Evolutionary conservation across 53 echinoderm and acorn worm genomes (phyloP), one percentile per base, ranked within the genome.

Genomic region (Astropecten irregularis): DNA sequence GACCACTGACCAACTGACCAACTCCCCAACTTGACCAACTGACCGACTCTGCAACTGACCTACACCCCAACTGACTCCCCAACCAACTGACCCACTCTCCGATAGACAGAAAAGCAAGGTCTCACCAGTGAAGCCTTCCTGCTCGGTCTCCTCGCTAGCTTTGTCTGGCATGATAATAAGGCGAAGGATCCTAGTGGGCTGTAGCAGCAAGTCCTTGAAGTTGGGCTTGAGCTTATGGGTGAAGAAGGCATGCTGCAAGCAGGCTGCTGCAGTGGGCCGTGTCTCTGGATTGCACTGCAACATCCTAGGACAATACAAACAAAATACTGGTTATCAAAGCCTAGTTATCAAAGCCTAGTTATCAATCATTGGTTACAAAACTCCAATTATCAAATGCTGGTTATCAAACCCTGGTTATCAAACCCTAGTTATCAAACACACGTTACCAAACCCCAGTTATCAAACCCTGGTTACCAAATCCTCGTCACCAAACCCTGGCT

Each of bases 191-290:
- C 95, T 85, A 16, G 92, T 95, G 6, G 95, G 95, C 23, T 91
- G 77, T 53, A 92, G 85, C 39, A 92, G 54, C 7, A 89, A 50
- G 49, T 90, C 95, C 73, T 86, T 86, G 70, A 84, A 86, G 40
- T 85, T 92, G 48, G 95, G 95, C 70, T 64, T 83, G 25, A 95
- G 79, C 28, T 83, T 84, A 70, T 92, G 86, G 21, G 83, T 31
- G 73, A 95, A 95, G 74, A 95, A 95, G 29, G 89, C 76, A 84
- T 95, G 95, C 31, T 77, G 68, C 34, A 95, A 55, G 62, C 89
- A 89, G 61, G 89, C 86, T 18, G 60, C 56, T 44, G 95, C 92
- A 0, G 95, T 86, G 71, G 91, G 87, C 28, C 95, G 83, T 9
- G 79, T 76, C 51, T 59, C 57, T 40, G 83, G 68, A 56, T 74